Percentiles rank a stretch among this genome's conserved stretches.
These are phyloP conservation scores for Octodonta nipae DNA, from an alignment of 2,888 invertebrate species.

Conservation along the genomic window DNA sequence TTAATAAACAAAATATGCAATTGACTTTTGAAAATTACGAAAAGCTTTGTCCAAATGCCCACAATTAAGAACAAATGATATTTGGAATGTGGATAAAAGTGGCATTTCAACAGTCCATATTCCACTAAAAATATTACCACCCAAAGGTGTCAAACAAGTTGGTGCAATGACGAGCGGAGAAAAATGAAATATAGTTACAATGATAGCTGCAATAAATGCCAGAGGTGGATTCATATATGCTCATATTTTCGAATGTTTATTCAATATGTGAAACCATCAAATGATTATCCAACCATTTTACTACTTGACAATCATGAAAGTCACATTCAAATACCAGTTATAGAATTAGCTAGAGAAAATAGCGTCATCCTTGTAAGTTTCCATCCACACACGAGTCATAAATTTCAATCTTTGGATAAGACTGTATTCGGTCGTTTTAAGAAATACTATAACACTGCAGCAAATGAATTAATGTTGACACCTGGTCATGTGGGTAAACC, in stretches of 20 bases:
- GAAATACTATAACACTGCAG: neutral
- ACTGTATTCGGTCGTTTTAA: neutral
- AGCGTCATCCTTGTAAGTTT: neutral
- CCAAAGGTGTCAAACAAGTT: neutral
- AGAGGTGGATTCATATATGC: neutral
- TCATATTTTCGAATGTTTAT: neutral
- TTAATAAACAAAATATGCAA: neutral
- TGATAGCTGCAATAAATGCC: neutral
- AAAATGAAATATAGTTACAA: neutral
- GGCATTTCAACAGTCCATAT: too few relatives aligned
- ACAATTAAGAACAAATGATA: neutral
- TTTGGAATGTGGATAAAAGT: conserved; percentile 1
- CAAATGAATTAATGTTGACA: neutral
- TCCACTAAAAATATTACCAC: too few relatives aligned
- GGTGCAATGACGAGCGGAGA: neutral
- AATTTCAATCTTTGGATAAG: neutral
- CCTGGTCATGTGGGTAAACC: too few relatives aligned
- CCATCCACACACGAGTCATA: neutral
- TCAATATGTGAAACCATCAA: neutral
- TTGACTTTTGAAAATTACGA: neutral
- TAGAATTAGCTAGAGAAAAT: neutral
- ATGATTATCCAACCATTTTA: neutral
- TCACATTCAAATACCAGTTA: neutral
- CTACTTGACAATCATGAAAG: neutral
- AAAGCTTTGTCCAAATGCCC: neutral